Base-by-base conservation (phyloP, 2,888 invertebrate genomes). In the Dicranocentrus wangi region DNA sequence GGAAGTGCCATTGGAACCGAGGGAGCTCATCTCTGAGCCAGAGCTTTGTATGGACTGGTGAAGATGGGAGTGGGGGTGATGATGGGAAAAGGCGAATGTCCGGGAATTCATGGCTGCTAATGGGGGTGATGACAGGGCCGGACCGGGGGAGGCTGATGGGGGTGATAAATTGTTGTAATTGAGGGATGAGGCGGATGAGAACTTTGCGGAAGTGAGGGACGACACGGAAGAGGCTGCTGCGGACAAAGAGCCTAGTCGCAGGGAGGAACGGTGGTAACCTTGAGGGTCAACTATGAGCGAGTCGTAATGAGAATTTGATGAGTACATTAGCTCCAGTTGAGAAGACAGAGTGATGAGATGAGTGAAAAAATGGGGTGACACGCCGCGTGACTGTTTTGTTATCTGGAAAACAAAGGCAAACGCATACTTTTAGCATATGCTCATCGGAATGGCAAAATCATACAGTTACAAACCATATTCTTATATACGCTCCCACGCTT, bases 11-110 rank as follows among this genome's bases (percentile, higher is more conserved):
- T 60, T 58, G 21, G 68, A 65, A 61, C 68, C 73, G 70, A 69
- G 73, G 39, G 76, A 65, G n/a, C 73, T 73, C 71, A 83, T 80
- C 7, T 83, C 83, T 15, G 81, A 72, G 42, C 72, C 43, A 13
- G 81, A 72, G 42, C 72, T 23, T 23, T 69, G 51, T 2, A 51
- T 47, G 28, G 51, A 51, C 42, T 55, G 82, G 43, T 82, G 82
- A 25, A 81, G 76, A 28, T 82, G 82, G n/a, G 82, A 27, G 63
- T 82, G 82, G 1, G 81, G 81, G 55, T 83, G 85, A 32, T 85
- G 85, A 39, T 84, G 84, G n/a, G 83, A 77, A 58, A 85, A 85
- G n/a, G 85, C 58, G 68, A 85, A 85, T n/a, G 84, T 82, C 28
- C 85, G 73, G n/a, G 85, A 84, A 76, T 85, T 85, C 85, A 85